phyloP scores from a whole-genome alignment of 2,797 vertebrate genomes.

The Neostethus bicornis region DNA sequence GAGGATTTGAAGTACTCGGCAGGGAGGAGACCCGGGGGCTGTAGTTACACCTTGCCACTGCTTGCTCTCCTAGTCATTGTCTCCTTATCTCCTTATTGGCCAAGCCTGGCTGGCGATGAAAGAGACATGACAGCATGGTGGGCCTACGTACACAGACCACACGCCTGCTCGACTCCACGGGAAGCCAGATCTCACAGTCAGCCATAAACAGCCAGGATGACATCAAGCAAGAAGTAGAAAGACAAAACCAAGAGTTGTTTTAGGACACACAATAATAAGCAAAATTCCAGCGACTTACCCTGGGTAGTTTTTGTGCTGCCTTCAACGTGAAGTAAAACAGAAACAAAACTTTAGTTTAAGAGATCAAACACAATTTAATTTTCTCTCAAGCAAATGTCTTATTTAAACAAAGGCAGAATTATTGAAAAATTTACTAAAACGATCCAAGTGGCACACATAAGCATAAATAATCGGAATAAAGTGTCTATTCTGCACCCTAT shows the following conservation, averaged over 20 bases:
- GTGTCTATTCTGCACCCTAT: constrained; percentile 4
- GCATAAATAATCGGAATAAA: too few species aligned
- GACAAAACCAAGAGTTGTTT: constrained; percentile 68
- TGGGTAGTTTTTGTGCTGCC: constrained; percentile 10
- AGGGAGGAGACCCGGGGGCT: constrained; percentile 74
- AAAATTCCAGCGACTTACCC: constrained; percentile 37
- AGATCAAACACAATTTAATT: background rate
- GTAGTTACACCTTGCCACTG: constrained; percentile 77
- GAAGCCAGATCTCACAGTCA: constrained; percentile 72
- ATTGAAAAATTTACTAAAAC: too few species aligned
- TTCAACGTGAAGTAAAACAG: constrained; percentile 15
- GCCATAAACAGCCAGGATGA: constrained; percentile 71
- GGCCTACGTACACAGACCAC: constrained; percentile 71
- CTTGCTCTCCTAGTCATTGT: constrained; percentile 77
- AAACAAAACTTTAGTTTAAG: constrained; percentile 12
- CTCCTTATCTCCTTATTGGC: constrained; percentile 79
- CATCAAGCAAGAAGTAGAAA: constrained; percentile 59
- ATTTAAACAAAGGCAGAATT: too few species aligned
- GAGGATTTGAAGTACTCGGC: constrained; percentile 79
- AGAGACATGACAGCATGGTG: constrained; percentile 76
- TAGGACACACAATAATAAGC: constrained; percentile 53
- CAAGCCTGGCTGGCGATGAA: constrained; percentile 79
- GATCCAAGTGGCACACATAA: too few species aligned
- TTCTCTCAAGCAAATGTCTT: constrained; percentile 34
- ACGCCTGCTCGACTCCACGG: constrained; percentile 69